Conservation (phyloP, 64 coral and sea anemone genomes). For the Anthopleura sola region DNA sequence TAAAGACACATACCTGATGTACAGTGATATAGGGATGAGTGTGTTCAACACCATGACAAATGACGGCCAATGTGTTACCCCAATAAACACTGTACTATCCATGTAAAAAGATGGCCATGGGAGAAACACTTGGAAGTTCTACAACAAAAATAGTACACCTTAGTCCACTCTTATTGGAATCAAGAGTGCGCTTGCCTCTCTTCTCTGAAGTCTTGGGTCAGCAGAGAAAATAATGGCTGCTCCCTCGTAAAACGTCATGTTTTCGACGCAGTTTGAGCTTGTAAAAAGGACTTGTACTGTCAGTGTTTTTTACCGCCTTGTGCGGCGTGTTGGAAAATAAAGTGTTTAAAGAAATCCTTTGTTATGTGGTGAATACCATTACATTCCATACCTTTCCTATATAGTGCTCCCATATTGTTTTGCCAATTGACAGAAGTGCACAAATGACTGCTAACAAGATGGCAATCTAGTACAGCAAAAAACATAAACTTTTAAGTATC, state of each 20-base stretch:
- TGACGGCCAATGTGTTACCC: conserved; percentile 87
- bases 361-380: too few relatives aligned
- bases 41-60: conserved; percentile 98
- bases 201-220: too few relatives aligned
- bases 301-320: too few relatives aligned
- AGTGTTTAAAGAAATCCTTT: too few relatives aligned
- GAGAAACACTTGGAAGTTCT: conserved; percentile 79
- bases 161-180: too few relatives aligned
- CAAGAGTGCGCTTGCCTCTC: too few relatives aligned
- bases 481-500: not conserved
- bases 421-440: conserved; percentile 69
- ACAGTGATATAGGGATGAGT: conserved; percentile 95
- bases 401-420: conserved; percentile 77
- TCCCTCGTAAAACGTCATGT: too few relatives aligned
- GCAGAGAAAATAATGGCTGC: too few relatives aligned
- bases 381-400: conserved; percentile 86
- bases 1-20: conserved; percentile 72
- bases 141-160: not conserved
- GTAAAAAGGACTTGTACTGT: too few relatives aligned
- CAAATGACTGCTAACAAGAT: conserved; percentile 79
- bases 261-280: too few relatives aligned
- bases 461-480: conserved; percentile 64
- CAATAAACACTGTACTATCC: conserved; percentile 73
- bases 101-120: conserved; percentile 80
- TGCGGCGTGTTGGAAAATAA: too few relatives aligned